Evolutionary conservation across 1,140 invertebrate species (phyloP).

Genomic region (Drosophila sp.): DNA sequence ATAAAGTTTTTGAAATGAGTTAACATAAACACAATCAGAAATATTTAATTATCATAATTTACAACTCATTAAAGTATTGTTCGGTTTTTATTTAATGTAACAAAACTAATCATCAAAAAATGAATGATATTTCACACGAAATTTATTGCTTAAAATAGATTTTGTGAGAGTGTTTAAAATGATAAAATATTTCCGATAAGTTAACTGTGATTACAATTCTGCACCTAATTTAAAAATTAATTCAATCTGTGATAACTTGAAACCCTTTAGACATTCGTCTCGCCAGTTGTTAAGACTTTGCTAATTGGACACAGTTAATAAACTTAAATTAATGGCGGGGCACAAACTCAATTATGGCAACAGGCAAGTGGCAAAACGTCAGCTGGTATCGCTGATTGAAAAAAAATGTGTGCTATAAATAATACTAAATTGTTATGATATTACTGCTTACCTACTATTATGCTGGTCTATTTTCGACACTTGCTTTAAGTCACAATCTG

Average conservation of each 20-base stretch:
- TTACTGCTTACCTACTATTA: slow-evolving; percentile 19
- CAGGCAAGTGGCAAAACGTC: background rate
- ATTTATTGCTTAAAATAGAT: too few relatives aligned
- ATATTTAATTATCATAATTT: background rate
- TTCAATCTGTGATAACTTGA: slow-evolving; percentile 9
- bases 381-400: slow-evolving; percentile 34
- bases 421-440: slow-evolving; percentile 7
- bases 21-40: background rate
- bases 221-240: background rate
- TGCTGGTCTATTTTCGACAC: background rate
- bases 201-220: background rate
- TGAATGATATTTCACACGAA: too few relatives aligned
- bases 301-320: slow-evolving; percentile 59
- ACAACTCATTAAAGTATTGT: background rate
- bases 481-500: slow-evolving; percentile 8
- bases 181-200: too few relatives aligned
- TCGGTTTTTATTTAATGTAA: too few relatives aligned
- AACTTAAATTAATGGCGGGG: slow-evolving; percentile 10
- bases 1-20: background rate
- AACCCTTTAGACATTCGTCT: slow-evolving; percentile 10
- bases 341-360: slow-evolving; percentile 32
- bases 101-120: too few relatives aligned
- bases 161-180: too few relatives aligned
- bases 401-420: slow-evolving; percentile 42
- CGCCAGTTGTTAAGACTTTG: slow-evolving; percentile 11